Conservation (phyloP, 2,113 vertebrate species). For the Marmota flaviventris region DNA sequence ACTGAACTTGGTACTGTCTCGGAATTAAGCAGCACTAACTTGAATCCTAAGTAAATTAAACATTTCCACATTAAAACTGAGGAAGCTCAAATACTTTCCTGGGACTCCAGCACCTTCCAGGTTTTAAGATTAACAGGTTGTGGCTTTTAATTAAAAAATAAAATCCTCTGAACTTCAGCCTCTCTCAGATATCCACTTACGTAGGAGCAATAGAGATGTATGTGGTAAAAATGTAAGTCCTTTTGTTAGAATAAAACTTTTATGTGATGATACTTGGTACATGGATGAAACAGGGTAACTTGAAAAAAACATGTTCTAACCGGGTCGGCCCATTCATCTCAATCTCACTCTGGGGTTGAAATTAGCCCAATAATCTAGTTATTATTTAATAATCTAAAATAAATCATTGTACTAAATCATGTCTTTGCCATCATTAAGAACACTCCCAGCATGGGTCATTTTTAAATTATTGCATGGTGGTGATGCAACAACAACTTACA, state of each 20-base stretch:
- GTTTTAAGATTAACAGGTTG: background rate
- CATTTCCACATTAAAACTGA: background rate
- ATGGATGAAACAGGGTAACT: background rate
- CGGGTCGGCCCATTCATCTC: background rate
- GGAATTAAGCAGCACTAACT: slow-evolving; percentile 57
- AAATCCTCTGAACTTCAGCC: background rate
- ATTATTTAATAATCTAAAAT: background rate
- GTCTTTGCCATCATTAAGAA: background rate
- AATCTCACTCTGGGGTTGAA: background rate
- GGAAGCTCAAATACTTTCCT: slow-evolving; percentile 1
- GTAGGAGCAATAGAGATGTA: background rate
- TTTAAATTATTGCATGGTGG: background rate
- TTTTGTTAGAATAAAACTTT: background rate
- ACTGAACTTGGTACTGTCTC: slow-evolving; percentile 10
- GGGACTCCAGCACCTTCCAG: background rate
- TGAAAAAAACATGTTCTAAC: background rate
- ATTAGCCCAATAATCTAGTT: background rate
- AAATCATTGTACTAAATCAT: background rate
- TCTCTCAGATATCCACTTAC: background rate
- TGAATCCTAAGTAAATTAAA: slow-evolving; percentile 45
- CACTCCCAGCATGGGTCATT: background rate
- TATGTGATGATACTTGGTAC: background rate
- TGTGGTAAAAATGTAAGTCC: background rate
- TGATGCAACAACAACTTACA: background rate
- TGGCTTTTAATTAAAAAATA: background rate